phyloP scores from a whole-genome alignment of 2,113 vertebrate genomes.

The Anseranas semipalmata region DNA sequence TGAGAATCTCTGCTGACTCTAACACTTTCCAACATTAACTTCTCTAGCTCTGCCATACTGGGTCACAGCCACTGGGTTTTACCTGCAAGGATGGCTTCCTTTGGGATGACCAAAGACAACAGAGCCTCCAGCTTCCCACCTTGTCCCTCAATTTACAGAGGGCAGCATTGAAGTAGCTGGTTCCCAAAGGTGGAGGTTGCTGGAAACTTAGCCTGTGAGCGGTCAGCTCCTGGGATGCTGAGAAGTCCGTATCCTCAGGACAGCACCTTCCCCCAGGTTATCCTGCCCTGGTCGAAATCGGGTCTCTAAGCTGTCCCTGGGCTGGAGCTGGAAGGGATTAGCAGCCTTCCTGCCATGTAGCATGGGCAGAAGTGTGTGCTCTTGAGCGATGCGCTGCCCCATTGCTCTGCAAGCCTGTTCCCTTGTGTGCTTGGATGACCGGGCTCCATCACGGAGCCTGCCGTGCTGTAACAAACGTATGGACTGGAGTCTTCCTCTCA shows the following conservation, averaged over 20 bases:
- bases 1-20: background rate
- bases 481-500: background rate
- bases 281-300: background rate
- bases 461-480: background rate
- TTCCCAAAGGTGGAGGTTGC: background rate
- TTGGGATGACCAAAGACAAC: background rate
- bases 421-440: background rate
- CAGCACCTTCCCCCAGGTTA: background rate
- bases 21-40: accelerated
- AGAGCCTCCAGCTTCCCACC: background rate
- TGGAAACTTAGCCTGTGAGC: background rate
- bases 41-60: accelerated
- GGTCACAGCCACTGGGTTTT: background rate
- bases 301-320: background rate
- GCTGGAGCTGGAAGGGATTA: background rate
- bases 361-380: background rate
- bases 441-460: background rate
- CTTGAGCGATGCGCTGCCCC: accelerated
- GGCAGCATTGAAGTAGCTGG: background rate
- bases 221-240: background rate
- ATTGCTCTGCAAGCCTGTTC: background rate
- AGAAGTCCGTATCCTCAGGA: background rate
- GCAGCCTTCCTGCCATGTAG: background rate
- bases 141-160: accelerated
- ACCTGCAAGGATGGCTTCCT: background rate